Base-by-base conservation (phyloP, 2,888 invertebrate species). In the Pseudococcus longispinus region DNA sequence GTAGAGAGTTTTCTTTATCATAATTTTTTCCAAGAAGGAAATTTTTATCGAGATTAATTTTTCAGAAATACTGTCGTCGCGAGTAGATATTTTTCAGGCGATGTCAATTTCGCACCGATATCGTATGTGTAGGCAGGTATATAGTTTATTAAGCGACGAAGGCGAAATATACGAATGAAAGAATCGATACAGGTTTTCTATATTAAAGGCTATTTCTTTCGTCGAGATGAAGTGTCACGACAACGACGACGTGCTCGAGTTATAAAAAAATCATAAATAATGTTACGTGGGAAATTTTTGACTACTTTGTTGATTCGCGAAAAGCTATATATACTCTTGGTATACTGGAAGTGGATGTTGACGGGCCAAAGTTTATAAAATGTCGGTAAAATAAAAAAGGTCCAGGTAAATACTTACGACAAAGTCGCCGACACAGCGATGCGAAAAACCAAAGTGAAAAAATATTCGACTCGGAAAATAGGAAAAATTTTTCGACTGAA, bases 261-360 rank as follows among this genome's bases (percentile, higher is more conserved):
- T 65, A 65, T 65, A 65, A 65, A 65, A 65, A 65, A 65, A 65
- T 65, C 60, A 60, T 60, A 60, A 60, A 60, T 60, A 60, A 60
- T n/a, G 60, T n/a, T 46, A 46, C 13, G 44, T 46, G 15, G 51
- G 20, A 60, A 60, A 60, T 60, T 60, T 60, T 15, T 46, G 15
- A 13, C 44, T 13, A 46, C 60, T 20, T 11, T 8, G 44, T 46
- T 46, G 44, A 46, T 46, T n/a, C 20, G 60, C n/a, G 3, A n/a
- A n/a, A n/a, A n/a, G n/a, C n/a, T n/a, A n/a, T n/a, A n/a, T n/a
- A n/a, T n/a, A n/a, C n/a, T n/a, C n/a, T n/a, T n/a, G n/a, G n/a
- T n/a, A n/a, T n/a, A n/a, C n/a, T n/a, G n/a, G n/a, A n/a, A n/a
- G n/a, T n/a, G n/a, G n/a, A 60, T 1, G 20, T 60, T 20, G 60